These are phyloP conservation scores for Streblospio benedicti DNA, from an alignment of 1,140 invertebrate species.

Conservation along the genomic window DNA sequence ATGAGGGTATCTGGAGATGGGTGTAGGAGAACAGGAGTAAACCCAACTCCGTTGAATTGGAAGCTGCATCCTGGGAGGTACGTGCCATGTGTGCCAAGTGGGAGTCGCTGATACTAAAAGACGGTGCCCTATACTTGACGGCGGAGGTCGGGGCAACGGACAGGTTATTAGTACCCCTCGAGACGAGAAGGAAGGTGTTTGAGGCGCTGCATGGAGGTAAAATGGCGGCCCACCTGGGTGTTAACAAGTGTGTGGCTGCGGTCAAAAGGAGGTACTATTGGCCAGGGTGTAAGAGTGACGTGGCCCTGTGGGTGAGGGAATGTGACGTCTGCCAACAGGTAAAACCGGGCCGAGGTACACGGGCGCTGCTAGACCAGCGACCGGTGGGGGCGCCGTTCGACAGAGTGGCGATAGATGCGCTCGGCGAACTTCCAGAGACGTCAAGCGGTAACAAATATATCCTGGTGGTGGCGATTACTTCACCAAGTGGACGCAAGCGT, in stretches of 20 bases:
- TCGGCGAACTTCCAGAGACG: too few relatives aligned
- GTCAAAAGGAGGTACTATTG: slow-evolving; percentile 1
- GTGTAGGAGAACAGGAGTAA: too few relatives aligned
- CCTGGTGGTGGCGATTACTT: slow-evolving; percentile 40
- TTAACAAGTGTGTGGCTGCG: not conserved
- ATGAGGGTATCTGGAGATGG: too few relatives aligned
- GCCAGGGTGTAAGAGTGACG: not conserved
- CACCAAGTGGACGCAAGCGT: slow-evolving; percentile 42
- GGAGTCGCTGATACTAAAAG: too few relatives aligned
- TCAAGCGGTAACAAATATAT: slow-evolving; percentile 35
- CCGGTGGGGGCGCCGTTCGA: slow-evolving; percentile 13
- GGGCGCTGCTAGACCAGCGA: not conserved
- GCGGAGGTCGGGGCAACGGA: too few relatives aligned
- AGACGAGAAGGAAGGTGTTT: too few relatives aligned
- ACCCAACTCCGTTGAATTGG: too few relatives aligned
- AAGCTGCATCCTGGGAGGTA: too few relatives aligned
- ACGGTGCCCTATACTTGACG: too few relatives aligned
- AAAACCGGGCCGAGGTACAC: not conserved
- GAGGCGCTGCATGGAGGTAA: too few relatives aligned
- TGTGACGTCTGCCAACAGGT: not conserved
- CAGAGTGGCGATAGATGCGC: slow-evolving; percentile 6
- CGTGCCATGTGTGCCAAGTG: too few relatives aligned
- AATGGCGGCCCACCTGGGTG: slow-evolving; percentile 3
- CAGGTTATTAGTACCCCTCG: too few relatives aligned
- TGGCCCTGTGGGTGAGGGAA: not conserved